Evolutionary conservation across 2,113 vertebrate species (phyloP).

Genomic region (Cyprinodon brontotheroides): DNA sequence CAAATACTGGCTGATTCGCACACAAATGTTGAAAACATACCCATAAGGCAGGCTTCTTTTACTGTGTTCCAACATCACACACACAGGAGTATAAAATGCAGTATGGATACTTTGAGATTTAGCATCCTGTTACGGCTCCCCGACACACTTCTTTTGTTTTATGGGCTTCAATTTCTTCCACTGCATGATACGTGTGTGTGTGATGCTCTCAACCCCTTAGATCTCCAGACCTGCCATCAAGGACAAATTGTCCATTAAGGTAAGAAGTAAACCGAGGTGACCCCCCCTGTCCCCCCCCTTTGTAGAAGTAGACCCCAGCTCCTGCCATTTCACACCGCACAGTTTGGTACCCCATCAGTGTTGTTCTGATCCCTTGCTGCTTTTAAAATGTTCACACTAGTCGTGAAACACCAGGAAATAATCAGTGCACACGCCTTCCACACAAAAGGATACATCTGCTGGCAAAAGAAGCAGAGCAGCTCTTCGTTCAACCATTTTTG

Average conservation of each 20-base stretch:
- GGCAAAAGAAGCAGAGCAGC: constrained; percentile 2
- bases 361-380: constrained; percentile 45
- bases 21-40: background rate
- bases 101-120: background rate
- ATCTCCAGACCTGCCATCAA: constrained; percentile 81
- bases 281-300: background rate
- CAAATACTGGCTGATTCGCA: constrained; percentile 16
- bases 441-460: background rate
- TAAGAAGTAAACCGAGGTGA: constrained; percentile 68
- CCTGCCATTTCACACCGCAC: constrained; percentile 36
- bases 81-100: constrained; percentile 10
- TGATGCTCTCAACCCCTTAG: constrained; percentile 82
- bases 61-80: constrained; percentile 9
- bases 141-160: constrained; percentile 33
- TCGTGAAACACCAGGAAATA: constrained; percentile 8
- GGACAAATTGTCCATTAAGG: constrained; percentile 81
- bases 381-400: constrained; percentile 25
- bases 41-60: background rate
- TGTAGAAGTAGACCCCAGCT: constrained; percentile 60
- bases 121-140: constrained; percentile 17
- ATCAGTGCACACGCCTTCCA: background rate
- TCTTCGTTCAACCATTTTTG: constrained; percentile 1
- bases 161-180: constrained; percentile 50
- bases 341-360: constrained; percentile 43
- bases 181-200: constrained; percentile 77